These are phyloP conservation scores for Megalops atlanticus DNA, from an alignment of 2,113 vertebrate genomes.

Conservation along the genomic window DNA sequence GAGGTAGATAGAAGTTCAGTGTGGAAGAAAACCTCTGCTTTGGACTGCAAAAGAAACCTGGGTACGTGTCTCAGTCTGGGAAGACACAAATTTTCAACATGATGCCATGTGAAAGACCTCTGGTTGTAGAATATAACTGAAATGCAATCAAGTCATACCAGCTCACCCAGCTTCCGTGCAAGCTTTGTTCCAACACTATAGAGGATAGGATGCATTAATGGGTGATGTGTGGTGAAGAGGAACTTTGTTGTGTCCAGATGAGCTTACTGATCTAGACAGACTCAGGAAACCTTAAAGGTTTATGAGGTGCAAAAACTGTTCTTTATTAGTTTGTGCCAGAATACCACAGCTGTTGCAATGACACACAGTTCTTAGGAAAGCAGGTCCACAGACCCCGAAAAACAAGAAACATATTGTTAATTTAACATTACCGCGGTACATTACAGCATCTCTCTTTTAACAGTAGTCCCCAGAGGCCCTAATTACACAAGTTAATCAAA, in stretches of 20 bases:
- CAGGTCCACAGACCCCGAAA: neutral
- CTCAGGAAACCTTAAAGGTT: conserved; percentile 2
- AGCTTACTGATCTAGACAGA: neutral
- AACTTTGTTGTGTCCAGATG: neutral
- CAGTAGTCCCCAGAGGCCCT: neutral
- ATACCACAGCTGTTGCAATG: neutral
- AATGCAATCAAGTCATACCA: neutral
- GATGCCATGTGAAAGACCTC: neutral
- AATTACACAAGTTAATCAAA: conserved; percentile 14
- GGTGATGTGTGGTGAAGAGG: neutral
- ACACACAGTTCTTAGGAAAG: neutral
- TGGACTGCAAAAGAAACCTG: neutral
- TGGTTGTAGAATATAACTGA: neutral
- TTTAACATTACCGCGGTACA: neutral
- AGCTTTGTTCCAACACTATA: neutral
- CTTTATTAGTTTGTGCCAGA: neutral
- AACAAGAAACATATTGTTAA: neutral
- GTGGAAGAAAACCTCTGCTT: neutral
- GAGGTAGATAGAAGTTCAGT: neutral
- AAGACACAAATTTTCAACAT: neutral
- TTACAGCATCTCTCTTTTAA: neutral
- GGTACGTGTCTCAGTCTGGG: neutral
- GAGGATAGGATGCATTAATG: neutral
- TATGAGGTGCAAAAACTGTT: conserved; percentile 18
- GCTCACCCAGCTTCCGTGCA: neutral